Evolutionary conservation across 2,888 invertebrate species (phyloP).

Genomic region (Cheilosia vernalis): DNA sequence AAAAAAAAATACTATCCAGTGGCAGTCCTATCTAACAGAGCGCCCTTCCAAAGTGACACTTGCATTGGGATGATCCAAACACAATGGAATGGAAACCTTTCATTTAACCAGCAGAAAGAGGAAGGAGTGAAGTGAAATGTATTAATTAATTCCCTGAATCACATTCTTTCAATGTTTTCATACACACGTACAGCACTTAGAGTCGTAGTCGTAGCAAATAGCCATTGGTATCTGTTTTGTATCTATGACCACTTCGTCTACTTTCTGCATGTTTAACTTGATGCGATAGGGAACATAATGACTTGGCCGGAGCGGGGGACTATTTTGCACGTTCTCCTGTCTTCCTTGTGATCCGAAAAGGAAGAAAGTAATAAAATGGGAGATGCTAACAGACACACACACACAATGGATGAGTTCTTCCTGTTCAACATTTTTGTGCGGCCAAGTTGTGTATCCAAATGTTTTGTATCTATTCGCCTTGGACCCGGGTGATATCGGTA

Average conservation of each 20-base stretch:
- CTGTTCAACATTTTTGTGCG: conserved; percentile 25
- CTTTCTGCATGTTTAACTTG: conserved; percentile 71
- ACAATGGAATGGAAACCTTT: conserved; percentile 67
- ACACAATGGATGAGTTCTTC: conserved; percentile 30
- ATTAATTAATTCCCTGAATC: conserved; percentile 77
- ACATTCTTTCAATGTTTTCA: conserved; percentile 75
- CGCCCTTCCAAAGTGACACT: conserved; percentile 67
- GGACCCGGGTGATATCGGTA: conserved; percentile 75
- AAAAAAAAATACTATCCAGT: conserved; percentile 28
- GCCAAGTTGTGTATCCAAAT: conserved; percentile 42
- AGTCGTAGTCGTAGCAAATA: conserved; percentile 37
- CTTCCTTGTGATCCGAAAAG: conserved; percentile 27
- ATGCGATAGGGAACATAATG: conserved; percentile 73
- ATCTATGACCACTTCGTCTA: conserved; percentile 65
- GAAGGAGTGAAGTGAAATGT: conserved; percentile 72
- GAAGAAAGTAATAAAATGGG: conserved; percentile 72
- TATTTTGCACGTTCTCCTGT: conserved; percentile 27
- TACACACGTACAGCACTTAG: conserved; percentile 68
- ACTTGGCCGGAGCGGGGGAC: conserved; percentile 27
- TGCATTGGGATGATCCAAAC: conserved; percentile 61
- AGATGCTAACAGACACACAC: conserved; percentile 35
- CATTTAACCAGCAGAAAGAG: conserved; percentile 19
- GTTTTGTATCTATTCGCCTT: conserved; percentile 46
- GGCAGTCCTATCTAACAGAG: conserved; percentile 4
- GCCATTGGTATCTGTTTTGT: conserved; percentile 52